Base-by-base conservation (phyloP, 1,140 invertebrate genomes). In the Orchesella cincta region DNA sequence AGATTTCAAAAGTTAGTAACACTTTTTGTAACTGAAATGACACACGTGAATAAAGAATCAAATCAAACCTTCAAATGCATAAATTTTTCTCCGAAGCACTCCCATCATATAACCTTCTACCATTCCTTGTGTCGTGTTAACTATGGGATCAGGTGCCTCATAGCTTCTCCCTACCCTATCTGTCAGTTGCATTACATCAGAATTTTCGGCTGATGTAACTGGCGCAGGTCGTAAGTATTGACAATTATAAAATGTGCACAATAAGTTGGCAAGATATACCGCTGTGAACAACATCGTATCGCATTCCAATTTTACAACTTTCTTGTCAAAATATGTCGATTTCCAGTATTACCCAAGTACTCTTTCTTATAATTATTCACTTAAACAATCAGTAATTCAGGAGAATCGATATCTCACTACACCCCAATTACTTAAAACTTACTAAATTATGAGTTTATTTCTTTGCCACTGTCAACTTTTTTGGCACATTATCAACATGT, bases 101-200 rank as follows among this genome's bases (percentile, higher is more conserved):
- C 31, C 18, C 67, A 71, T 71, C 5, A 34, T 14, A 26, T 71
- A 71, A 2, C 67, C 67, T 26, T 71, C 67, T 34, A 71, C 67
- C 12, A 31, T 5, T 31, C 67, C 67, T 8, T 8, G 12, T 3
- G 8, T 57, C 29, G 29, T 71, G 26, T 31, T 71, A 31, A 34
- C 34, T 31, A 31, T 31, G 8, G 29, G 67, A 33, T 71, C 34
- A 3, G 67, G 67, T 18, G 67, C 67, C 5, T 20, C 31, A 26
- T 28, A 8, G 23, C 67, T 31, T 33, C 29, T 34, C 2, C 67
- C 18, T 16, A 57, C 26, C 26, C n/a, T 36, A 12, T 71, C 26
- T 18, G 26, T 36, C 3, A 34, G 67, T 12, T 71, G 8, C 12
- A 16, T 16, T 16, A 28, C 67, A 23, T 31, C 12, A 71, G 18